Evolutionary conservation across 2,797 vertebrate species (phyloP).

Genomic region (Scarus forsteni): DNA sequence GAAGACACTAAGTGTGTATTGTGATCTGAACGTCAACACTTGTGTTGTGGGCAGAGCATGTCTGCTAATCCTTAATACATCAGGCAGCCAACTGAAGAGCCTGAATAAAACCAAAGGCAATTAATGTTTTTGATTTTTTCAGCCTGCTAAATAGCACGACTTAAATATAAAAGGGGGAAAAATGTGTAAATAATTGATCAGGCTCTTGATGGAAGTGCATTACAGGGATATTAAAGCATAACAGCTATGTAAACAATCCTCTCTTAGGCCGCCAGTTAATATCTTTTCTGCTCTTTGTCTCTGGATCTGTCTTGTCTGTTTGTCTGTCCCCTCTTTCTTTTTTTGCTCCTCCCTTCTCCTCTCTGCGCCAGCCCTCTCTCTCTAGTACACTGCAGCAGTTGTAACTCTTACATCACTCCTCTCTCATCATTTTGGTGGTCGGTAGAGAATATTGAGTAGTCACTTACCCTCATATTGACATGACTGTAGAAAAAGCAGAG

Average conservation of each 20-base stretch:
- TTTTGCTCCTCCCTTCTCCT: slow-evolving; percentile 34
- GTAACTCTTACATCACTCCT: slow-evolving; percentile 76
- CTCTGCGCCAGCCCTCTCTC: slow-evolving; percentile 50
- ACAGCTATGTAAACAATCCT: slow-evolving; percentile 58
- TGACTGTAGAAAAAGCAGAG: slow-evolving; percentile 61
- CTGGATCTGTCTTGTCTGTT: slow-evolving; percentile 48
- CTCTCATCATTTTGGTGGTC: slow-evolving; percentile 73
- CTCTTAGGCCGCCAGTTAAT: slow-evolving; percentile 34
- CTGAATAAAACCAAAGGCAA: slow-evolving; percentile 53
- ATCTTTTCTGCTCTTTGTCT: slow-evolving; percentile 55
- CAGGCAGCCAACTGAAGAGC: slow-evolving; percentile 46
- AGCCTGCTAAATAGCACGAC: slow-evolving; percentile 39
- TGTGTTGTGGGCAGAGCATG: slow-evolving; percentile 65
- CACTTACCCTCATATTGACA: slow-evolving; percentile 76
- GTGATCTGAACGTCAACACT: slow-evolving; percentile 55
- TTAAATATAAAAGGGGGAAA: slow-evolving; percentile 41
- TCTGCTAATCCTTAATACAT: slow-evolving; percentile 61
- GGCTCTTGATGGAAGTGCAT: slow-evolving; percentile 47
- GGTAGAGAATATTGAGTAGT: slow-evolving; percentile 76
- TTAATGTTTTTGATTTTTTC: slow-evolving; percentile 47
- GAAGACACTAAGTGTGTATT: slow-evolving; percentile 56
- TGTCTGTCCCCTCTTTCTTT: slow-evolving; percentile 36
- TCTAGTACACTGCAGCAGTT: slow-evolving; percentile 72
- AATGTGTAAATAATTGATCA: slow-evolving; percentile 72
- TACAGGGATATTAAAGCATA: slow-evolving; percentile 55